phyloP scores from a whole-genome alignment of 2,113 vertebrate genomes.

The Muntiacus reevesi region DNA sequence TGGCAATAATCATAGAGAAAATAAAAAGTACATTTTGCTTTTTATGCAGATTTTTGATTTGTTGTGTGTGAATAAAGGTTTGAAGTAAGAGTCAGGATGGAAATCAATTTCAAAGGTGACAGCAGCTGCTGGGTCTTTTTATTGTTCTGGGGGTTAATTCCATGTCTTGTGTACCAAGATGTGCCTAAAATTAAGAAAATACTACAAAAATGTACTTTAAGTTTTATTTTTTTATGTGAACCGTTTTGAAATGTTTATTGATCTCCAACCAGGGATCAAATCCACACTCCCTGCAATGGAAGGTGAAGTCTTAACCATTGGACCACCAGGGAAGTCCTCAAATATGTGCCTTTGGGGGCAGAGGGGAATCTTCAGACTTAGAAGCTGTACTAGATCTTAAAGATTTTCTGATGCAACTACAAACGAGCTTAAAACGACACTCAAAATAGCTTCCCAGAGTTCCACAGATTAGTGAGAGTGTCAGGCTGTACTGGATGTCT shows the following conservation, averaged over 20 bases:
- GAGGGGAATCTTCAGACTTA: background rate
- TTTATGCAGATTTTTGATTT: constrained; percentile 76
- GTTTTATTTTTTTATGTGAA: background rate
- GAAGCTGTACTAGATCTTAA: background rate
- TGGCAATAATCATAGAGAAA: constrained; percentile 78
- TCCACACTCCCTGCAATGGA: background rate
- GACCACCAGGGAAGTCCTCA: background rate
- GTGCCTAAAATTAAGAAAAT: background rate
- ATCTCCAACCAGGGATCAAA: background rate
- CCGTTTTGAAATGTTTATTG: background rate
- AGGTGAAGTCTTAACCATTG: background rate
- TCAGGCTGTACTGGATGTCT: background rate
- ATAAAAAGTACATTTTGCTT: constrained; percentile 78
- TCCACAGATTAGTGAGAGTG: background rate
- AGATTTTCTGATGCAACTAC: background rate
- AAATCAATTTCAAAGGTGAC: constrained; percentile 48
- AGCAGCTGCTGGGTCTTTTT: constrained; percentile 13
- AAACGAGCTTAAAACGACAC: background rate
- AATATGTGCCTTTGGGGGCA: background rate
- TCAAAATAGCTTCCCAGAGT: background rate
- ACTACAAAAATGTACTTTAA: background rate
- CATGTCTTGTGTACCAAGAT: background rate
- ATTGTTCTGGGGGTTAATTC: constrained; percentile 24
- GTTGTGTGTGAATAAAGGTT: constrained; percentile 61
- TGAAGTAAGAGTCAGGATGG: constrained; percentile 51